phyloP scores from a whole-genome alignment of 1,140 invertebrate species.

The Coenobita brevimanus region DNA sequence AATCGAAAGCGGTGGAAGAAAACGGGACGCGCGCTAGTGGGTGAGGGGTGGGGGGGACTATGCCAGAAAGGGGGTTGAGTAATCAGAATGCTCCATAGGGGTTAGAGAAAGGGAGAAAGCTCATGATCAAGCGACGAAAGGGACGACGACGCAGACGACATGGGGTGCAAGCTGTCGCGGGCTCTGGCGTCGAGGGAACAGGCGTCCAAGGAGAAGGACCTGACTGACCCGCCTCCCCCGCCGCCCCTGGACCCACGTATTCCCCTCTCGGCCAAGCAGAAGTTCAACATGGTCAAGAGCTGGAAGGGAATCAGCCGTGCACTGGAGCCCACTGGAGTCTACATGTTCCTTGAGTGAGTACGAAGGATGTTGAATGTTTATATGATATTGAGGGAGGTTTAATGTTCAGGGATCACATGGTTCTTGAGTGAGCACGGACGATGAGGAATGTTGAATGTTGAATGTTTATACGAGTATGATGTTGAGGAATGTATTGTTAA shows the following conservation, averaged over 20 bases:
- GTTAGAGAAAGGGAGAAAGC: slow-evolving; percentile 22
- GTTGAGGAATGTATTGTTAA: too few relatives aligned
- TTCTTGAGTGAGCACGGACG: too few relatives aligned
- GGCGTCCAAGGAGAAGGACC: slow-evolving; percentile 69
- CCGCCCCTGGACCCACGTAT: slow-evolving; percentile 83
- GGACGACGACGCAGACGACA: slow-evolving; percentile 14
- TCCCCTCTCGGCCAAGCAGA: slow-evolving; percentile 88
- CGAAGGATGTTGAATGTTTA: too few relatives aligned
- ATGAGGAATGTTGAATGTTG: too few relatives aligned
- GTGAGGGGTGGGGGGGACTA: too few relatives aligned
- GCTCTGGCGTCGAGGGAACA: slow-evolving; percentile 28
- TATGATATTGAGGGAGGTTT: too few relatives aligned
- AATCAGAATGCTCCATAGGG: neutral
- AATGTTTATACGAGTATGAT: too few relatives aligned
- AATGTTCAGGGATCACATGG: too few relatives aligned
- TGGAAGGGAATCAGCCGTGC: slow-evolving; percentile 92
- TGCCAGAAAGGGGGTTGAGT: too few relatives aligned
- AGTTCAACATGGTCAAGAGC: slow-evolving; percentile 88
- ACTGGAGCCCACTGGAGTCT: slow-evolving; percentile 89
- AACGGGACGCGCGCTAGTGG: too few relatives aligned
- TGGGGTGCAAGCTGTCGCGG: slow-evolving; percentile 52
- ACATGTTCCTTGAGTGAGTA: slow-evolving; percentile 94
- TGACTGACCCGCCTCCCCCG: slow-evolving; percentile 75
- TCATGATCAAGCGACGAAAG: neutral
- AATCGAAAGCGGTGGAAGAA: too few relatives aligned